phyloP scores from a whole-genome alignment of 2,888 invertebrate genomes.

The Tanytarsus gracilentus region DNA sequence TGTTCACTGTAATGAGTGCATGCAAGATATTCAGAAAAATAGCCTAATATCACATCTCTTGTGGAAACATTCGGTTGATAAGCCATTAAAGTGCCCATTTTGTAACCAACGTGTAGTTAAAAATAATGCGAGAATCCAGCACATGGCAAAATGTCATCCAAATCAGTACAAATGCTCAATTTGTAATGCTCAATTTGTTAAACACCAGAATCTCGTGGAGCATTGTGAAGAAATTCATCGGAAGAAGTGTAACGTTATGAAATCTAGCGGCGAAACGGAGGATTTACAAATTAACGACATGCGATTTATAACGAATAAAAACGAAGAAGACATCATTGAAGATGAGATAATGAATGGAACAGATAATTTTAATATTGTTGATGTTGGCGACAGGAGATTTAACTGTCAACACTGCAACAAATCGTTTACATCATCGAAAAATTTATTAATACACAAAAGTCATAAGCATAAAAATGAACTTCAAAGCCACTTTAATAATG shows the following conservation, averaged over 20 bases:
- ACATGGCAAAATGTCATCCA: conserved; percentile 15
- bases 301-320: background rate
- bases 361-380: background rate
- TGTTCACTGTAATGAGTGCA: background rate
- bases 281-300: background rate
- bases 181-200: background rate
- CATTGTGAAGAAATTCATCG: background rate
- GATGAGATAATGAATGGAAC: too few relatives aligned
- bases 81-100: conserved; percentile 16
- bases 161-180: background rate
- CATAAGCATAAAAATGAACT: conserved; percentile 11
- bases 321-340: conserved; percentile 10
- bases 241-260: background rate
- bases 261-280: background rate
- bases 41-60: background rate
- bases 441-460: background rate
- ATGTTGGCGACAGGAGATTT: background rate
- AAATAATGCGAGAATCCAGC: background rate
- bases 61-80: conserved; percentile 5
- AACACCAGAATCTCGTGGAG: background rate
- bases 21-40: background rate
- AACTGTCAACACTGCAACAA: background rate
- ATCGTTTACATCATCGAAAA: background rate
- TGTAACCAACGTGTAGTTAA: conserved; percentile 18
- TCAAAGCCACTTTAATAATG: background rate